Conservation (phyloP, 2,888 invertebrate genomes). For the Nezara viridula region DNA sequence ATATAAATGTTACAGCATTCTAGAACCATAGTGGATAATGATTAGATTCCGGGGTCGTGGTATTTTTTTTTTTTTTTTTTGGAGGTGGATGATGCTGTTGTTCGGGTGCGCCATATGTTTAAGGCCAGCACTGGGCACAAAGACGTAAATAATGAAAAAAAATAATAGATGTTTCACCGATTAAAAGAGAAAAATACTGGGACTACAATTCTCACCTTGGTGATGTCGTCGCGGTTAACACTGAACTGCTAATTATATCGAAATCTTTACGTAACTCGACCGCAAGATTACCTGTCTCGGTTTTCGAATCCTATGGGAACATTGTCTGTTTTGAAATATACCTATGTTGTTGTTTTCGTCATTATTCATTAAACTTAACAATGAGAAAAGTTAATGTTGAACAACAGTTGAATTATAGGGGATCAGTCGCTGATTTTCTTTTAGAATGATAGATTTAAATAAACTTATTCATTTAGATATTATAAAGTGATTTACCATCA, state of each 20-base stretch:
- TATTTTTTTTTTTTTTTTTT: too few species aligned
- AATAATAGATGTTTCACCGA: not conserved
- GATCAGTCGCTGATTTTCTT: not conserved
- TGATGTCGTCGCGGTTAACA: not conserved
- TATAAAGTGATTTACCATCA: too few species aligned
- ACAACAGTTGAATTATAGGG: too few species aligned
- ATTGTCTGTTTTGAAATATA: not conserved
- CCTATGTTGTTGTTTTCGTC: not conserved
- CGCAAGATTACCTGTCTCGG: conserved; percentile 11
- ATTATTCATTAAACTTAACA: not conserved
- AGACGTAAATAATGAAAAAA: not conserved
- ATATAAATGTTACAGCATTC: too few species aligned
- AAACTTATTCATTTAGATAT: too few species aligned
- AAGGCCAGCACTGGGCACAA: too few species aligned
- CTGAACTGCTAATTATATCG: conserved; percentile 13
- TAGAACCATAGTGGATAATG: too few species aligned
- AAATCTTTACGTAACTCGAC: conserved; percentile 7
- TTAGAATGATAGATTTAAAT: too few species aligned
- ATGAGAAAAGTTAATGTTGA: too few species aligned
- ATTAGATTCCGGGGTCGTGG: too few species aligned
- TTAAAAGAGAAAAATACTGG: not conserved
- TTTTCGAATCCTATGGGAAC: not conserved
- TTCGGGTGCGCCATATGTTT: too few species aligned
- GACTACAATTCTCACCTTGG: not conserved
- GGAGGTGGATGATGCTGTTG: too few species aligned